phyloP scores from a whole-genome alignment of 2,113 vertebrate species.

The Crotalus tigris region DNA sequence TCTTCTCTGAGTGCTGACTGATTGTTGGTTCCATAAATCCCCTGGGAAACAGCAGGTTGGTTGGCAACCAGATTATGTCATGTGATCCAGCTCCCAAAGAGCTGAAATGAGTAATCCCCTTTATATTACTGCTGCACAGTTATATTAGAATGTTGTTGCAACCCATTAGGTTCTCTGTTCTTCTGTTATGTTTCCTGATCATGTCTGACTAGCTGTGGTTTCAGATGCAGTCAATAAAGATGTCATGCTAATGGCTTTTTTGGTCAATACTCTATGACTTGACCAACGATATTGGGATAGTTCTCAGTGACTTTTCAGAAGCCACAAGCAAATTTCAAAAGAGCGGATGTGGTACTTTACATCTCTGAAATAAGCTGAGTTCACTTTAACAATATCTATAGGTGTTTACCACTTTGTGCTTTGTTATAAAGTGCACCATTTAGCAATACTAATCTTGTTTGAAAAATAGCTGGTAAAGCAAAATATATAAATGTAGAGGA shows the following conservation, averaged over 20 bases:
- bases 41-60: slow-evolving; percentile 48
- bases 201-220: slow-evolving; percentile 65
- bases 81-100: slow-evolving; percentile 33
- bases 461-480: not conserved
- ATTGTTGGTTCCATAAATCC: slow-evolving; percentile 53
- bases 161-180: slow-evolving; percentile 53
- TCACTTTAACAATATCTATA: not conserved
- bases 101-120: slow-evolving; percentile 51
- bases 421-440: not conserved
- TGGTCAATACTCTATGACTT: slow-evolving; percentile 54
- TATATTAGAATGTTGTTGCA: slow-evolving; percentile 63
- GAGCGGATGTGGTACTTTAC: no score
- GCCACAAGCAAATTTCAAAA: not conserved
- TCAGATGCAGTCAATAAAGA: slow-evolving; percentile 59
- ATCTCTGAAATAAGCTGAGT: not conserved
- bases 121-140: slow-evolving; percentile 45
- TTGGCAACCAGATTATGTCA: slow-evolving; percentile 47
- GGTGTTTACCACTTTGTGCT: not conserved
- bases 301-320: not conserved
- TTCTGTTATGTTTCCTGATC: slow-evolving; percentile 62
- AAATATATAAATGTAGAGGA: not conserved
- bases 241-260: slow-evolving; percentile 56
- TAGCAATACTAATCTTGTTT: not conserved
- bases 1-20: slow-evolving; percentile 64
- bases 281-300: not conserved